Base-by-base conservation (phyloP, 2,113 vertebrate species). In the Pyxicephalus adspersus region DNA sequence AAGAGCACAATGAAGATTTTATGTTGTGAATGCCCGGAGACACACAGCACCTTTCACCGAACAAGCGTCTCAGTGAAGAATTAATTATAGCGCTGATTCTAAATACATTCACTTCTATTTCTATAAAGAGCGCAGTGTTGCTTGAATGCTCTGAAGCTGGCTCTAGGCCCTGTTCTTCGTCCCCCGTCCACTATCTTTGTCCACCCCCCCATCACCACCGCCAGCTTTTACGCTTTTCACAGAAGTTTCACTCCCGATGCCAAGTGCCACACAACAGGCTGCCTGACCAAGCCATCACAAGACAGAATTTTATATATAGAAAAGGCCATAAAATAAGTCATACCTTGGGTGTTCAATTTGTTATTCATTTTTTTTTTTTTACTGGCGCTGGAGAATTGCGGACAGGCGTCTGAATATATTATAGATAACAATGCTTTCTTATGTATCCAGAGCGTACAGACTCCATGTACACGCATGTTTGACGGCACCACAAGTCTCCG, bases 351-450 rank as follows among this genome's bases (percentile, higher is more conserved):
- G 70, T 58, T n/a, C 20, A 22, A 52, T 52, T 72, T 72, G 68
- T 72, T 54, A 73, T 73, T 73, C 70, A 73, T 28, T 73, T 57
- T 26, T 72, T 45, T 45, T 45, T 28, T 58, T 31, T 26, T 55
- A 28, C 51, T 72, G 68, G 55, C 68, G 51, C 68, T 72, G 70
- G 23, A 58, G 70, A 73, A 58, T 58, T n/a, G 52, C 25, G 70
- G 70, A 73, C 70, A 73, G 70, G 70, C 70, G 70, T 73, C 70
- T 73, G 70, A 57, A 73, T 73, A 73, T 16, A 73, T 73, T 73
- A 73, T 18, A 7, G 70, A 73, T 73, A 58, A 73, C 70, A 73
- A 73, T 73, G 50, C 26, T 16, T 57, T 58, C 70, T 34, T 73
- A 73, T 73, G 70, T 58, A 58, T 52, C 52, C 23, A 28, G 68